phyloP scores from a whole-genome alignment of 2,797 vertebrate species.

The Coilia nasus region DNA sequence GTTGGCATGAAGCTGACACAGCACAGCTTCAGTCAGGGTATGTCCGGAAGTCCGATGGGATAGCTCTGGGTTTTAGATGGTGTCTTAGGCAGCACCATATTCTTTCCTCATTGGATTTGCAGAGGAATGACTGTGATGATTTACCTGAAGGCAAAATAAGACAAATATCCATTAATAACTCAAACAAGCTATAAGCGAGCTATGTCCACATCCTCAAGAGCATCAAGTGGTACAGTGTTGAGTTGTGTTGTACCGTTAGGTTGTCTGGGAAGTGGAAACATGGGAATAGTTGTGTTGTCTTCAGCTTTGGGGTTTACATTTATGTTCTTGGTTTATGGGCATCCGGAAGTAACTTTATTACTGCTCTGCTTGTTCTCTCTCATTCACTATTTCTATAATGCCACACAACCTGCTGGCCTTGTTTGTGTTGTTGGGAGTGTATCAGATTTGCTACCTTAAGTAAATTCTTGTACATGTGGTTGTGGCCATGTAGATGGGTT shows the following conservation, averaged over 20 bases:
- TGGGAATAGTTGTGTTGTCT: background rate
- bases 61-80: background rate
- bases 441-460: background rate
- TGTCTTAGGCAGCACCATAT: background rate
- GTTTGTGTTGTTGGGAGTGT: background rate
- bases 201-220: background rate
- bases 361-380: background rate
- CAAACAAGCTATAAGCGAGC: background rate
- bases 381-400: background rate
- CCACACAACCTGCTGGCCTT: background rate
- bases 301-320: background rate
- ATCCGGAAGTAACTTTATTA: background rate
- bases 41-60: background rate
- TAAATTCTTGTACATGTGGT: background rate
- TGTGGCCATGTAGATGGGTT: background rate
- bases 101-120: background rate
- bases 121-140: background rate
- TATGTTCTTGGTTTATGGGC: background rate
- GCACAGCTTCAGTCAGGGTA: background rate
- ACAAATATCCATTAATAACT: background rate
- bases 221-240: background rate
- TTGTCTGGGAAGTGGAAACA: background rate
- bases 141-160: background rate
- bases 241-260: background rate
- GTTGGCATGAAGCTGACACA: slow-evolving; percentile 1